These are phyloP conservation scores for Kryptolebias marmoratus DNA, from an alignment of 2,113 vertebrate genomes.

Conservation along the genomic window DNA sequence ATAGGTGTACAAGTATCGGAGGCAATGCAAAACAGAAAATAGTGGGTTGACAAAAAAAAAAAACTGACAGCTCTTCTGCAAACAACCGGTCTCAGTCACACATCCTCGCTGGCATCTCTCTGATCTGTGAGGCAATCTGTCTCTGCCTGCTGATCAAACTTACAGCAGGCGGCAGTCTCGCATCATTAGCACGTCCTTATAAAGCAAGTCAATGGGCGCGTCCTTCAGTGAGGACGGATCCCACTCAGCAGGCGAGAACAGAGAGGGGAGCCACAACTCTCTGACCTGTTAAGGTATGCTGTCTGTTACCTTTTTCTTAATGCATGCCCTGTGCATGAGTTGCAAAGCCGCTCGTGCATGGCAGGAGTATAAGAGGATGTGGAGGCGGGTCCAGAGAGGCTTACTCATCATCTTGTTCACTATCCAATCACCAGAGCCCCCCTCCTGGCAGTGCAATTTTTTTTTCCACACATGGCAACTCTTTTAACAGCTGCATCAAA, in stretches of 20 bases:
- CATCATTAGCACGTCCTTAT: constrained; percentile 60
- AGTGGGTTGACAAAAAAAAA: constrained; percentile 33
- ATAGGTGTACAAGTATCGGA: constrained; percentile 37
- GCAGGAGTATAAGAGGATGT: constrained; percentile 75
- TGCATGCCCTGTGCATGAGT: constrained; percentile 27
- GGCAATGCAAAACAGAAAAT: constrained; percentile 24
- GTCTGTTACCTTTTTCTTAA: constrained; percentile 31
- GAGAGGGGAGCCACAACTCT: constrained; percentile 20
- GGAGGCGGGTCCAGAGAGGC: constrained; percentile 78
- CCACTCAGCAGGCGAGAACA: constrained; percentile 22
- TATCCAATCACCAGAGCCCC: constrained; percentile 68
- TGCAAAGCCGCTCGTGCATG: constrained; percentile 31
- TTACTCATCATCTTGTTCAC: constrained; percentile 69
- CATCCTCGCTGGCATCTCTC: constrained; percentile 43
- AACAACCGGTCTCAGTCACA: constrained; percentile 44
- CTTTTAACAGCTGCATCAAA: constrained; percentile 42
- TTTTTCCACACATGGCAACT: constrained; percentile 64
- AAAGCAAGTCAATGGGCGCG: constrained; percentile 55
- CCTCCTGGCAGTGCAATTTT: constrained; percentile 65
- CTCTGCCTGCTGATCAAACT: constrained; percentile 38
- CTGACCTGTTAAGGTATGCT: constrained; percentile 17
- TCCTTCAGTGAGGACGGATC: constrained; percentile 55
- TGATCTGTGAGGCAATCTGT: constrained; percentile 40
- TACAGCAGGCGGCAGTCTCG: constrained; percentile 51
- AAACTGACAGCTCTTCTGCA: constrained; percentile 46